Base-by-base conservation (phyloP, 2,888 invertebrate species). In the Orthonevra nobilis region DNA sequence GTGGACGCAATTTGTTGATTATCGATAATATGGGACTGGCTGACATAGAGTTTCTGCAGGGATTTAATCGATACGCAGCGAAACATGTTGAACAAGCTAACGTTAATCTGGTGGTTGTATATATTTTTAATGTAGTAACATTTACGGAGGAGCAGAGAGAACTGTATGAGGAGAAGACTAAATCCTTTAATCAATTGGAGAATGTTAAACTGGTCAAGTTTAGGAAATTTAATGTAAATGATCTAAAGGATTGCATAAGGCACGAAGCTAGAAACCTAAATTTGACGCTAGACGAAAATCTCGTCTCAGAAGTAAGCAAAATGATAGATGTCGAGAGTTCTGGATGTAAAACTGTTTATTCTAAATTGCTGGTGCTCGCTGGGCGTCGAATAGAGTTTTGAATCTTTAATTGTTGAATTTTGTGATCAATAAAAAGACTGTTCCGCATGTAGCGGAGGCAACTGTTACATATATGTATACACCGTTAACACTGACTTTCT, bases 1-100 rank as follows among this genome's bases (percentile, higher is more conserved):
- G 88, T 69, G 88, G 88, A 0, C 83, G 84, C 20, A 89, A 88
- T 83, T 75, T 88, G 19, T 64, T 88, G 9, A 58, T 89, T 19
- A 85, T 89, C 30, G 88, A 89, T 44, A 86, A 86, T 56, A 81
- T 89, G 68, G 9, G 61, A 0, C 56, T 83, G 0, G 46, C 64
- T 0, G 86, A 88, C 68, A 7, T 64, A 1, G 73, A 81, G 2
- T 81, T 82, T 5, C 82, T 88, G 0, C 7, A 64, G 0, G 34
- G 79, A 7, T 83, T 87, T 3, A 86, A 86, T 17, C 83, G 15
- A 56, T 83, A 12, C 10, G 34, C 38, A 17, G 66, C 9, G 12
- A 23, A 66, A 0, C 7, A 7, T 12, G 48, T 61, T 2, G 20
- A 68, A 14, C 34, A 42, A 0, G 40, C 34, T 2, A 20, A 54